These are phyloP conservation scores for Hippocampus kuda DNA, from an alignment of 2,797 vertebrate species.

Conservation along the genomic window DNA sequence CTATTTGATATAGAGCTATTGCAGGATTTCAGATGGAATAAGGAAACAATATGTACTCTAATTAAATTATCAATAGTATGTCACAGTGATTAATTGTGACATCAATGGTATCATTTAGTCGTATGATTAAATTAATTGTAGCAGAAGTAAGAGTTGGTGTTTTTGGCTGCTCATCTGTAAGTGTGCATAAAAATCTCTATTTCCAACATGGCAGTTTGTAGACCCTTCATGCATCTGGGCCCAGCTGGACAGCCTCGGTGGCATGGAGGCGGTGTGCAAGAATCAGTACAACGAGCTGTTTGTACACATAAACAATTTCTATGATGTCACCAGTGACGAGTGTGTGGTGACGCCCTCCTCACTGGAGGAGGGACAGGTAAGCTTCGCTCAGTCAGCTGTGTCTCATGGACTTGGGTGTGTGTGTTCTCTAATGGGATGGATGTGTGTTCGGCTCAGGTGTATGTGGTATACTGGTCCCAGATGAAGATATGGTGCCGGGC, in stretches of 20 bases:
- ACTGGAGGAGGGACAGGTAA: conserved; percentile 57
- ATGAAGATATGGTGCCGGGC: conserved; percentile 64
- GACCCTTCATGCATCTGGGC: conserved; percentile 64
- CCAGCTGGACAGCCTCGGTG: conserved; percentile 24
- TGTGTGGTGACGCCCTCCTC: conserved; percentile 34
- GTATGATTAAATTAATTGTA: background rate
- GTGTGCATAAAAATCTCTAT: background rate
- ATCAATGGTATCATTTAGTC: too few species aligned
- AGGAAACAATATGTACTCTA: background rate
- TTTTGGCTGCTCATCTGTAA: background rate
- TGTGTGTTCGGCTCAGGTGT: conserved; percentile 52
- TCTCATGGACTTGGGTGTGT: background rate
- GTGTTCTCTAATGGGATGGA: background rate
- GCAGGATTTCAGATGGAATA: too few species aligned
- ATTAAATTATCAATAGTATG: background rate
- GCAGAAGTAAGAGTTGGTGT: background rate
- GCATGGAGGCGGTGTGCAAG: background rate
- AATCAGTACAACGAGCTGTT: conserved; percentile 47
- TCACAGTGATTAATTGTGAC: too few species aligned
- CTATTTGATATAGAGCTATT: too few species aligned
- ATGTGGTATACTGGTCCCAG: conserved; percentile 56
- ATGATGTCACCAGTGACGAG: conserved; percentile 43
- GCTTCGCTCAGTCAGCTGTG: background rate
- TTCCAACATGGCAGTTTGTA: conserved; percentile 47
- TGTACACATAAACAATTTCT: conserved; percentile 63